Evolutionary conservation across 2,797 vertebrate species (phyloP).

Genomic region (Pantherophis vulpinus): DNA sequence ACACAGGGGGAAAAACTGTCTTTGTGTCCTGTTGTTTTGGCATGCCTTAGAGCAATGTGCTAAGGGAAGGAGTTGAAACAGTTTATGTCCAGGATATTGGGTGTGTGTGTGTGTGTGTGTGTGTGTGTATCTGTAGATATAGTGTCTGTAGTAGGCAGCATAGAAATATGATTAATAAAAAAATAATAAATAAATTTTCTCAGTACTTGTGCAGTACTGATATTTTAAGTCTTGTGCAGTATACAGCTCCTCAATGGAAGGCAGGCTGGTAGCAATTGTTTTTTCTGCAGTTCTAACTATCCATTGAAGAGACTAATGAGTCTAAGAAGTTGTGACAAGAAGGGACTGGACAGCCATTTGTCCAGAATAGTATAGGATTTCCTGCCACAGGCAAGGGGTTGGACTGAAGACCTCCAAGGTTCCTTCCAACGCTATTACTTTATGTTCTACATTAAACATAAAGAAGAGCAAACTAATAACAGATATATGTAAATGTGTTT

Average conservation of each 20-base stretch:
- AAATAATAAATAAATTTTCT: too few relatives aligned
- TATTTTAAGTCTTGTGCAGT: not conserved
- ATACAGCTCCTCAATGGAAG: not conserved
- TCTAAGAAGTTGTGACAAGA: not conserved
- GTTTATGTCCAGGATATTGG: too few relatives aligned
- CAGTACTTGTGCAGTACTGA: too few relatives aligned
- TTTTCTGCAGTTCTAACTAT: not conserved
- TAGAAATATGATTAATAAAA: too few relatives aligned
- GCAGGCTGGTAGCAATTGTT: not conserved
- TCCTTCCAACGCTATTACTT: not conserved
- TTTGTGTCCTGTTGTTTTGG: too few relatives aligned
- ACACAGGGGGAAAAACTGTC: too few relatives aligned
- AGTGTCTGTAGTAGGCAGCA: too few relatives aligned
- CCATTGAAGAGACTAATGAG: not conserved
- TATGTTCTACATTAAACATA: not conserved
- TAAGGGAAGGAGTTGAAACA: too few relatives aligned
- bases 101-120: too few relatives aligned
- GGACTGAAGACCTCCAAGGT: not conserved
- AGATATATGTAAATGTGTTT: not conserved
- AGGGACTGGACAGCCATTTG: not conserved
- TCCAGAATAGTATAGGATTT: not conserved
- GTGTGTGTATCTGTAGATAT: too few relatives aligned
- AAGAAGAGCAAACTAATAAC: not conserved
- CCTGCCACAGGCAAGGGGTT: not conserved
- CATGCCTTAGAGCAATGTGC: too few relatives aligned